phyloP scores from a whole-genome alignment of 2,113 vertebrate species.

The Mirounga angustirostris region DNA sequence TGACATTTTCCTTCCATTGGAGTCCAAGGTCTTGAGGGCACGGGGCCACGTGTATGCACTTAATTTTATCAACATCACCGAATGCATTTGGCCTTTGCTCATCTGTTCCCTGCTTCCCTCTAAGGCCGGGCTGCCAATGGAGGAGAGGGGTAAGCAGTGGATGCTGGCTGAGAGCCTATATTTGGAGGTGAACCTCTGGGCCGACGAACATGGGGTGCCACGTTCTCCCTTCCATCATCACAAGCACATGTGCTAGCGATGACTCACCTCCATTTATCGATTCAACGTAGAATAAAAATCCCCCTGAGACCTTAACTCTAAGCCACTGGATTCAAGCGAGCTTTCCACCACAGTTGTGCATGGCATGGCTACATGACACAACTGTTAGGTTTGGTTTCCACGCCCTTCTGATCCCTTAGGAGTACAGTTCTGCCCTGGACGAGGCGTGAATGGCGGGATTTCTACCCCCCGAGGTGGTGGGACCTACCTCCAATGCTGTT shows the following conservation, averaged over 20 bases:
- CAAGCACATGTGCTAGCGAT: accelerated
- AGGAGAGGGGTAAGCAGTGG: not conserved
- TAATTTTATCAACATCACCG: not conserved
- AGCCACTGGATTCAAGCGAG: not conserved
- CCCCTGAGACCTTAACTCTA: too few relatives aligned
- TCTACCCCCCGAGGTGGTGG: accelerated
- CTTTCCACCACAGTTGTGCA: not conserved
- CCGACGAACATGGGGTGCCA: not conserved
- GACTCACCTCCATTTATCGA: not conserved
- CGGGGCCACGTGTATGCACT: accelerated
- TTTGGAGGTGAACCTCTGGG: not conserved
- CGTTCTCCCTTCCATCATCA: not conserved
- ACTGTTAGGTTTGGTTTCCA: accelerated
- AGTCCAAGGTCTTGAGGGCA: too few relatives aligned
- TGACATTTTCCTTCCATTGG: not conserved
- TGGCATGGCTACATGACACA: accelerated
- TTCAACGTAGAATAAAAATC: not conserved
- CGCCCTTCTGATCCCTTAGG: accelerated
- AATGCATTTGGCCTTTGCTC: accelerated
- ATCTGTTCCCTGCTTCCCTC: not conserved
- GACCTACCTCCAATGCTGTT: accelerated
- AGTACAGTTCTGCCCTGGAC: accelerated
- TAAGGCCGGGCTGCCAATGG: not conserved
- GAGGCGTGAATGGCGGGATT: not conserved
- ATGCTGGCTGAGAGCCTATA: too few relatives aligned